Conservation (phyloP, 1,140 invertebrate species). For the Triops longicaudatus region DNA sequence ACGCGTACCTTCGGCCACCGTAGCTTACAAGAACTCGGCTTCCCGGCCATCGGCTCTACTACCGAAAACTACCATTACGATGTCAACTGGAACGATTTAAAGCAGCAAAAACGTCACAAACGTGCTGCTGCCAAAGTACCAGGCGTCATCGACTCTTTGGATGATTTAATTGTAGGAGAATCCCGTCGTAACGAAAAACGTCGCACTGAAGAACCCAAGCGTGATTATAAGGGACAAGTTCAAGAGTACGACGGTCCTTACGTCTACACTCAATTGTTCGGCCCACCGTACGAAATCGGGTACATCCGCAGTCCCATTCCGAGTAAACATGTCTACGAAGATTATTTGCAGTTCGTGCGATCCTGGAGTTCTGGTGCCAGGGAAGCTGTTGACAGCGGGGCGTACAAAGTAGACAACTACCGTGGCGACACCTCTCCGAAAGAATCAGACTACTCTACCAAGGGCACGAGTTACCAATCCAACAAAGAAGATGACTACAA, state of each 20-base stretch:
- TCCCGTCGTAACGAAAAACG: background rate
- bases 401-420: conserved; percentile 4
- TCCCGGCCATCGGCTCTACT: conserved; percentile 19
- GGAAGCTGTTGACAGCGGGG: conserved; percentile 24
- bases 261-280: conserved; percentile 28
- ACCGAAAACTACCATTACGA: conserved; percentile 21
- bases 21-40: conserved; percentile 18
- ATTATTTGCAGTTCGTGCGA: conserved; percentile 29
- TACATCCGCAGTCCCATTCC: conserved; percentile 29
- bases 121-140: conserved; percentile 7
- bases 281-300: conserved; percentile 29
- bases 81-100: conserved; percentile 23
- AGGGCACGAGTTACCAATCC: conserved; percentile 18
- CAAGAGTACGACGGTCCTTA: conserved; percentile 30
- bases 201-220: background rate
- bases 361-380: conserved; percentile 25
- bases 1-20: background rate
- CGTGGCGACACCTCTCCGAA: conserved; percentile 14
- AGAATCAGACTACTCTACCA: background rate
- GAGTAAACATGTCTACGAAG: conserved; percentile 28
- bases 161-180: background rate
- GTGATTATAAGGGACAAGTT: conserved; percentile 22
- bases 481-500: background rate
- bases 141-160: background rate
- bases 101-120: background rate